Percentiles rank a stretch among this genome's conserved stretches.
Conservation (phyloP, 1,140 invertebrate species). For the Drosophila ironensis region DNA sequence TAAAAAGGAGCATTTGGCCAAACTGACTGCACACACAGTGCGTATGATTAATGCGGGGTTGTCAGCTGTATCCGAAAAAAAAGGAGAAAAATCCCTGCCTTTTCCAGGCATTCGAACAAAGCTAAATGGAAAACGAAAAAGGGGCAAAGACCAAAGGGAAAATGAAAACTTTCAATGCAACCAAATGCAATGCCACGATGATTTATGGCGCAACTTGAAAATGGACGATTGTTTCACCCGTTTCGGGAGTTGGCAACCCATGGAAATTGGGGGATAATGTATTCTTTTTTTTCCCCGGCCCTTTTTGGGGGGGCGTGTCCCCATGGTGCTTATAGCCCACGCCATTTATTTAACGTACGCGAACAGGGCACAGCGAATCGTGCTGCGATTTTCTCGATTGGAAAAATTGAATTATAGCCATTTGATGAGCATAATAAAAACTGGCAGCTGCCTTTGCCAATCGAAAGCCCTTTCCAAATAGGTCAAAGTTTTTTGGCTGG, state of each 20-base stretch:
- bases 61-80: conserved; percentile 42
- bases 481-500: neutral
- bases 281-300: neutral
- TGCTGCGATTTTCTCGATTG: conserved; percentile 63
- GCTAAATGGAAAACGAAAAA: conserved; percentile 26
- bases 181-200: conserved; percentile 42
- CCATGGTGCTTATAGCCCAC: conserved; percentile 40
- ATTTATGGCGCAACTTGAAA: conserved; percentile 44
- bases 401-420: conserved; percentile 76
- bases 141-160: conserved; percentile 13
- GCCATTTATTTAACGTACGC: conserved; percentile 74
- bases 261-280: conserved; percentile 20
- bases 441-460: conserved; percentile 44
- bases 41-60: conserved; percentile 64
- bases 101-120: conserved; percentile 20
- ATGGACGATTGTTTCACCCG: conserved; percentile 42
- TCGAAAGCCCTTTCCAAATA: conserved; percentile 24
- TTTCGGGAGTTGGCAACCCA: conserved; percentile 18
- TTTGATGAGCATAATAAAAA: conserved; percentile 74
- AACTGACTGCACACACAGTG: conserved; percentile 15
- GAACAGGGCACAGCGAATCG: conserved; percentile 47
- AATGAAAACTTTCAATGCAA: conserved; percentile 41
- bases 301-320: conserved; percentile 18
- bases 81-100: conserved; percentile 10
- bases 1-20: conserved; percentile 51